phyloP scores from a whole-genome alignment of 2,888 invertebrate genomes.

The Tanytarsus gracilentus region DNA sequence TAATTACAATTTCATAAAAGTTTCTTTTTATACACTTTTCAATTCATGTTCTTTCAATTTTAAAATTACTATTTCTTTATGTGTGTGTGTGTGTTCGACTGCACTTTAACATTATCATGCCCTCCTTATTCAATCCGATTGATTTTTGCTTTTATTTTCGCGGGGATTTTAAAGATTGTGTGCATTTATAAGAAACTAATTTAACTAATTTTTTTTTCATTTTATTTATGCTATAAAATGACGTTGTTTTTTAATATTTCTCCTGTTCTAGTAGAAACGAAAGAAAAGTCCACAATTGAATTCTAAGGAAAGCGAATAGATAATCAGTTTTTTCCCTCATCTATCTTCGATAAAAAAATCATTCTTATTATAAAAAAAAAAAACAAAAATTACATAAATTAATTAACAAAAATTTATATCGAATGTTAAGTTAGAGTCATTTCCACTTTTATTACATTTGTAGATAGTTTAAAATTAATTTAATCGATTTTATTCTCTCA shows the following conservation, averaged over 20 bases:
- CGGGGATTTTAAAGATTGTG: background rate
- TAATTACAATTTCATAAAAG: conserved; percentile 29
- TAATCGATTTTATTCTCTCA: no score
- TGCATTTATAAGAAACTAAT: background rate
- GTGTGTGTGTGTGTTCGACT: background rate
- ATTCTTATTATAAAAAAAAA: conserved; percentile 22
- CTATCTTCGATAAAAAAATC: conserved; percentile 23
- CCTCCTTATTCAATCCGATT: background rate
- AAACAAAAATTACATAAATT: conserved; percentile 27
- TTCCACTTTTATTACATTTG: conserved; percentile 8
- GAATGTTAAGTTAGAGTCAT: conserved; percentile 28
- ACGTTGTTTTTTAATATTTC: background rate
- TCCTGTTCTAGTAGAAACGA: background rate
- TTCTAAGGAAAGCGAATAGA: conserved; percentile 25
- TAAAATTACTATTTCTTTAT: background rate
- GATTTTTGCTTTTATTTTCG: background rate
- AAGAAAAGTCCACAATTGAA: conserved; percentile 11
- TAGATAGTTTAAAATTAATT: no score
- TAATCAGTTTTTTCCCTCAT: no score
- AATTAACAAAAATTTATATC: conserved; percentile 26
- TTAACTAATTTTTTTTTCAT: background rate
- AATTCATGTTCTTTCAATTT: background rate
- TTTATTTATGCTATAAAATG: conserved; percentile 13
- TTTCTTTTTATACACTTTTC: conserved; percentile 8
- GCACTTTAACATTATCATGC: background rate